Base-by-base conservation (phyloP, 2,888 invertebrate species). In the Drosophila nr. fundita region DNA sequence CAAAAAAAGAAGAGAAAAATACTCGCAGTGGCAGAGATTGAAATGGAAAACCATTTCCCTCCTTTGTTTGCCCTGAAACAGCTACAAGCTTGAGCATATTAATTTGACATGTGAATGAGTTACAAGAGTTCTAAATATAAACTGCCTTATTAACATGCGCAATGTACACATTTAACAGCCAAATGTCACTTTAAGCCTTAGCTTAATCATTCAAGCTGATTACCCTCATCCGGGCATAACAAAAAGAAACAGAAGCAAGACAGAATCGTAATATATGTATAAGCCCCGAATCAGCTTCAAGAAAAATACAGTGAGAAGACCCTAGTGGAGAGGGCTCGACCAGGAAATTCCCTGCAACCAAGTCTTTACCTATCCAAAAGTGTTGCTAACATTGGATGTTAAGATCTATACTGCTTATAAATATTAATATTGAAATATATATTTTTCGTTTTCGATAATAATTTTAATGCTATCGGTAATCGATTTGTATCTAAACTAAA, bases 141-240 rank as follows among this genome's bases (percentile, higher is more conserved):
- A 45, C 45, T 24, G 45, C 45, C 15, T 24, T 45, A 45, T 15
- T 24, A 45, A 45, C 45, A 24, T 36, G 15, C 32, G 15, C 21
- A 21, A 24, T 11, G 21, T 6, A 18, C 15, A 27, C 15, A 36
- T 15, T 78, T 36, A 15, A 52, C 18, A 13, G 10, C 54, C 30
- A 36, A 53, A 49, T 27, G 30, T 30, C 4, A 27, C n/a, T 48
- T 65, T 30, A 61, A 36, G 36, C 54, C 38, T 15, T 13, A 58
- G 54, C 49, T 53, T 55, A 49, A n/a, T 18, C 48, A 65, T 61
- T 61, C 29, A 13, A 67, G 63, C 75, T 75, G 75, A 74, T 79
- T 79, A 73, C 42, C 64, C 62, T 45, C 49, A 63, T 59, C 55
- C 36, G 11, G 13, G 6, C n/a, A 48, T n/a, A 57, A 48, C 55